These are phyloP conservation scores for Leiothrix lutea DNA, from an alignment of 2,113 vertebrate species.

Conservation along the genomic window DNA sequence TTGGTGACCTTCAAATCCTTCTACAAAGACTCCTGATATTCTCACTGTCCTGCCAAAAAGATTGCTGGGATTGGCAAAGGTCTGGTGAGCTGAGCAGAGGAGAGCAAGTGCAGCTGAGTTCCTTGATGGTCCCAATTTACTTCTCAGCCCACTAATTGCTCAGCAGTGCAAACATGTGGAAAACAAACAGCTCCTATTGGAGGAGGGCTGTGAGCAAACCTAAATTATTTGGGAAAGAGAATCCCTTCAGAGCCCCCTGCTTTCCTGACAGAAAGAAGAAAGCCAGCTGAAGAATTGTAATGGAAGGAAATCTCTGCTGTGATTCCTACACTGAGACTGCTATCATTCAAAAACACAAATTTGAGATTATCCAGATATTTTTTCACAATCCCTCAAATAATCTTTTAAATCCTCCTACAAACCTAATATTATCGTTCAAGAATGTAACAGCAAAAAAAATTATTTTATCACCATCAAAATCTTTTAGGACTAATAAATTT, in stretches of 20 bases:
- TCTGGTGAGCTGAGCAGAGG: neutral
- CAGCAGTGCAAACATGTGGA: neutral
- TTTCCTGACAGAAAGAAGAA: neutral
- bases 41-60: neutral
- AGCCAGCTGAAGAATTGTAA: neutral
- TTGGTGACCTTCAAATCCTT: neutral
- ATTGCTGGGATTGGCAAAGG: neutral
- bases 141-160: neutral
- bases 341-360: neutral
- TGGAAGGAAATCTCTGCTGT: neutral
- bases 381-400: neutral
- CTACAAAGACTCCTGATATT: neutral
- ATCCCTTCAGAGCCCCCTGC: neutral
- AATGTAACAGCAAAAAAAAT: neutral
- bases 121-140: accelerated
- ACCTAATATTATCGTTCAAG: neutral
- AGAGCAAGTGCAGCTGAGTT: neutral
- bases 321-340: neutral
- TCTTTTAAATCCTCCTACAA: neutral
- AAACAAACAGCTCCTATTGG: neutral
- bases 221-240: neutral
- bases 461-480: neutral
- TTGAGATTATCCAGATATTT: neutral
- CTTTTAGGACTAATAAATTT: neutral
- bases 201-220: neutral